A percentile compares a stretch with the other conserved stretches of the same genome.
These are phyloP conservation scores for Mohoua ochrocephala DNA, from an alignment of 2,113 vertebrate species.

Conservation along the genomic window DNA sequence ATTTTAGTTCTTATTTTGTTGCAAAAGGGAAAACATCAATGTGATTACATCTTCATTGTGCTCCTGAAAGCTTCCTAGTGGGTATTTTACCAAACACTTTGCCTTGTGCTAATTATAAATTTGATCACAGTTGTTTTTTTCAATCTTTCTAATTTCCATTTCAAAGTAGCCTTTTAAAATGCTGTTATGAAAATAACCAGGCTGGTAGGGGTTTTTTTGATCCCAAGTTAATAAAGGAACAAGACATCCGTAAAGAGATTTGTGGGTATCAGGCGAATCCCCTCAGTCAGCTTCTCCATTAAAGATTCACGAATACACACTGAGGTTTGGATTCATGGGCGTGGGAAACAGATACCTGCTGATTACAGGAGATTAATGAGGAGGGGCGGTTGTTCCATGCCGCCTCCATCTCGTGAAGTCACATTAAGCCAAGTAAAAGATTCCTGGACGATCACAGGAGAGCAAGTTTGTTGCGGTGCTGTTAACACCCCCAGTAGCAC, in stretches of 20 bases:
- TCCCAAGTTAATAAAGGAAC: neutral
- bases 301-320: neutral
- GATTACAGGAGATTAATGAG: neutral
- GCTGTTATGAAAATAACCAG: conserved; percentile 4
- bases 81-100: neutral
- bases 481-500: fast-evolving
- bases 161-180: conserved; percentile 45
- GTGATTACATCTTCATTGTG: neutral
- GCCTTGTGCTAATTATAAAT: neutral
- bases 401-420: neutral
- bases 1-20: neutral
- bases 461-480: fast-evolving
- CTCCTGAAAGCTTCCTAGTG: conserved; percentile 1
- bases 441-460: neutral
- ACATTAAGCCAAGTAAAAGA: neutral
- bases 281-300: neutral
- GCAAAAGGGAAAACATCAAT: neutral
- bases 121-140: neutral
- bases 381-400: neutral
- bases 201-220: neutral
- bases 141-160: conserved; percentile 50
- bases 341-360: neutral
- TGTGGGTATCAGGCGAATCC: neutral
- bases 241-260: neutral
- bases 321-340: neutral